Evolutionary conservation across 2,888 invertebrate genomes (phyloP), one percentile per base, ranked within the genome.

Genomic region (Aphodius granarius): DNA sequence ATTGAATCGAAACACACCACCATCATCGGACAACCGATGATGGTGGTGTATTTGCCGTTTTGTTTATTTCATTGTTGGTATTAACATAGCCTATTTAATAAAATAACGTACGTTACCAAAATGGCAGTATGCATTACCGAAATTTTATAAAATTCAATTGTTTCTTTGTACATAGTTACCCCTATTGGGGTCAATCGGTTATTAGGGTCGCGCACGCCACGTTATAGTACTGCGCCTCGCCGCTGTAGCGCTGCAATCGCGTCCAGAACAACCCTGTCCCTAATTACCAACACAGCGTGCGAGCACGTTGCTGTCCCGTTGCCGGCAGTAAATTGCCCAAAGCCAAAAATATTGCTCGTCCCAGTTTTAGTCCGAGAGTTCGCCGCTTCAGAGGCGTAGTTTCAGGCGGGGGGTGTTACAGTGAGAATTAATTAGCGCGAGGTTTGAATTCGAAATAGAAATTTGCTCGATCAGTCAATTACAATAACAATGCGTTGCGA

Each of bases 391-490:
- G 4, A 22, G 16, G 21, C 18, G 65, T 3, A 66, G 17, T 19
- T 21, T 65, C 19, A 17, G 3, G 66, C 21, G 63, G 63, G 17
- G 18, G 18, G 63, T 6, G 73, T 6, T 13, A 65, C 65, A 43
- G 17, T 66, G 65, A 66, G 66, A 73, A 73, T 73, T 73, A 73
- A 73, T 66, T 73, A 66, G 18, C 13, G n/a, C 66, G 68, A 66
- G 22, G 43, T 43, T 73, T 22, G 66, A 73, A 73, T 73, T 20
- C 23, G 66, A 66, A 73, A 73, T 43, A 66, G 68, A 66, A 73
- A 73, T 73, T 73, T 73, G 66, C 73, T 73, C 73, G 43, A 73
- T 73, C 73, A 73, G 73, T 68, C 73, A 73, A 73, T 73, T 73
- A 73, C 73, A 73, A 73, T 73, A 73, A 68, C 73, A 23, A 66